Base-by-base conservation (phyloP, 2,113 vertebrate species). In the Brachypteracias leptosomus region DNA sequence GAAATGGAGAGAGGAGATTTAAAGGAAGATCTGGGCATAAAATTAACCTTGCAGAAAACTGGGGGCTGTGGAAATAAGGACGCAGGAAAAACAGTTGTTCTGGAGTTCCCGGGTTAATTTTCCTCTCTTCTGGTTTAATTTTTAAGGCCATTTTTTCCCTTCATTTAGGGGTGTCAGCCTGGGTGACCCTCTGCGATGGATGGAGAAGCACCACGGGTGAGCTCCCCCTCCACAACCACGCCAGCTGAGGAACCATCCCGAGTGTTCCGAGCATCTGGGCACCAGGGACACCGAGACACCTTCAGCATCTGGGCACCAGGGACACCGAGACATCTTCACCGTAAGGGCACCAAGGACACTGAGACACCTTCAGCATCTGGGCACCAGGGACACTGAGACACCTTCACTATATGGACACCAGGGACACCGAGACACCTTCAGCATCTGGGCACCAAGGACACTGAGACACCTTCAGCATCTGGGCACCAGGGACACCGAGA, bases 331-430 rank as follows among this genome's bases (percentile, higher is more conserved):
- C 42, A 42, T 42, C 42, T 42, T 15, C 15, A 42, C 42, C 28
- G 3, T 3, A 18, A 1, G 3, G 38, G 19, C 19, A 6, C 15
- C n/a, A n/a, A n/a, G n/a, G n/a, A n/a, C n/a, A n/a, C n/a, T n/a
- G 11, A 42, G 15, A 42, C 42, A 42, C 15, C 42, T 42, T 15
- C 15, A 42, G 11, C 28, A 3, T 3, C 16, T 1, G 3, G 38
- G 19, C 19, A 6, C 15, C n/a, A n/a, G n/a, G n/a, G n/a, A n/a
- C n/a, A n/a, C n/a, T n/a, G 11, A 42, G 15, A 42, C 42, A 42
- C 15, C 42, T 42, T 15, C 15, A 42, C 42, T 24, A 3, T 3
- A 18, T 1, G 3, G 38, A 19, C 19, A 6, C n/a, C n/a, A n/a
- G n/a, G n/a, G n/a, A n/a, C n/a, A n/a, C n/a, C 15, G 11, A 42